Percentiles rank a stretch among this genome's conserved stretches.
These are phyloP conservation scores for Acanthurus lineatus DNA, from an alignment of 2,797 vertebrate genomes.

Conservation along the genomic window DNA sequence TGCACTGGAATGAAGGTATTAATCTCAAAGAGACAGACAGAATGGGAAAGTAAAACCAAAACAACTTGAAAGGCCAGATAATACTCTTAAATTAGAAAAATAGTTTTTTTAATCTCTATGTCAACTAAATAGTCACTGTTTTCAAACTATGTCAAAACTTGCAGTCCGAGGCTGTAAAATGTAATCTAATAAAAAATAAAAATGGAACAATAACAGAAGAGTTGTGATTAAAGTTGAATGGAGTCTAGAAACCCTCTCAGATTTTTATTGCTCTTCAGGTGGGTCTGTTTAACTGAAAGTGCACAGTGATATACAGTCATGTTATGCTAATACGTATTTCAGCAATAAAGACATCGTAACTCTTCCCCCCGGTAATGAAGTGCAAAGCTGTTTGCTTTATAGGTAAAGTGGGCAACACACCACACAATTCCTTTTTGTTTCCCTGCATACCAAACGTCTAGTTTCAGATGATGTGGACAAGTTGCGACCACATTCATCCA, in stretches of 20 bases:
- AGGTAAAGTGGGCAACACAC: slow-evolving; percentile 30
- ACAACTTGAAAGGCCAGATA: background rate
- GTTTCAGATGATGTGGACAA: slow-evolving; percentile 45
- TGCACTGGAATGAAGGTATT: background rate
- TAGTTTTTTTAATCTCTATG: background rate
- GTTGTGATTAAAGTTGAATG: slow-evolving; percentile 31
- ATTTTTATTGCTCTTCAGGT: slow-evolving; percentile 23
- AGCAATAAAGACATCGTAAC: slow-evolving; percentile 21
- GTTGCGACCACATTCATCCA: slow-evolving; percentile 61
- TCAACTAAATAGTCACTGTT: background rate
- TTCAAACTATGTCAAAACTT: background rate
- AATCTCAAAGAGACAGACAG: background rate
- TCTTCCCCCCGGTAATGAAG: slow-evolving; percentile 15
- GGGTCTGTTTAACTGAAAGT: background rate
- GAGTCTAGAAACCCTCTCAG: background rate
- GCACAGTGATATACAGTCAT: background rate
- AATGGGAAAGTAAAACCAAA: background rate
- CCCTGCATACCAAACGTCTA: slow-evolving; percentile 62
- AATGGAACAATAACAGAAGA: background rate
- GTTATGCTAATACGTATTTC: slow-evolving; percentile 1
- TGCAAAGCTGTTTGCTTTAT: slow-evolving; percentile 34
- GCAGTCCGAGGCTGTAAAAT: slow-evolving; percentile 22
- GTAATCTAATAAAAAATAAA: slow-evolving; percentile 7
- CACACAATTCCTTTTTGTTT: slow-evolving; percentile 63
- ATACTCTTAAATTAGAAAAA: background rate